Evolutionary conservation across 2,888 invertebrate genomes (phyloP).

Genomic region (Lasiommata megera): DNA sequence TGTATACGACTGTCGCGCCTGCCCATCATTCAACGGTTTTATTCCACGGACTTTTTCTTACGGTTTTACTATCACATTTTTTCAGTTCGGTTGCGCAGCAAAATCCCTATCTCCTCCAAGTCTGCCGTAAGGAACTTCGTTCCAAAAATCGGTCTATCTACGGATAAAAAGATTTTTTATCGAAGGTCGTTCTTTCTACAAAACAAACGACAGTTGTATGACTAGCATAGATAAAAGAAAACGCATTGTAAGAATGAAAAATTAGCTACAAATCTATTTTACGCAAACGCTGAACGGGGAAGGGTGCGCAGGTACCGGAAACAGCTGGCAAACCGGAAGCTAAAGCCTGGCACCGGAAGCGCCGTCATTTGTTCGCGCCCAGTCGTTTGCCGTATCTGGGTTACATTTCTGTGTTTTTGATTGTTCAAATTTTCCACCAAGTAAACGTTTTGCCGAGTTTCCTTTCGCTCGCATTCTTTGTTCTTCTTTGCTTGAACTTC

Average conservation of each 20-base stretch:
- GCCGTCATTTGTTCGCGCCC: constrained; percentile 33
- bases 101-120: no score
- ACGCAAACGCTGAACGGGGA: constrained; percentile 1
- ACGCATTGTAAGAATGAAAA: neutral
- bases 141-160: no score
- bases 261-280: neutral
- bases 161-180: no score
- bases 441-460: constrained; percentile 2
- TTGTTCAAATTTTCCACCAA: neutral
- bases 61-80: no score
- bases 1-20: no score
- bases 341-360: constrained; percentile 29
- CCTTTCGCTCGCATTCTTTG: neutral
- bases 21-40: no score
- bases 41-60: no score
- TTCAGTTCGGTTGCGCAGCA: no score
- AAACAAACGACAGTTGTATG: no score
- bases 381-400: constrained; percentile 8
- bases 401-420: constrained; percentile 11
- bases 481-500: no score
- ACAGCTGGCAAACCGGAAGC: constrained; percentile 28
- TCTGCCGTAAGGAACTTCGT: no score
- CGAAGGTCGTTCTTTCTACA: no score
- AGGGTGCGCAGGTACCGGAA: constrained; percentile 30
- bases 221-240: neutral